A percentile compares a stretch with the other conserved stretches of the same genome.
Evolutionary conservation across 2,113 vertebrate species (phyloP).

Genomic region (Chauna torquata): DNA sequence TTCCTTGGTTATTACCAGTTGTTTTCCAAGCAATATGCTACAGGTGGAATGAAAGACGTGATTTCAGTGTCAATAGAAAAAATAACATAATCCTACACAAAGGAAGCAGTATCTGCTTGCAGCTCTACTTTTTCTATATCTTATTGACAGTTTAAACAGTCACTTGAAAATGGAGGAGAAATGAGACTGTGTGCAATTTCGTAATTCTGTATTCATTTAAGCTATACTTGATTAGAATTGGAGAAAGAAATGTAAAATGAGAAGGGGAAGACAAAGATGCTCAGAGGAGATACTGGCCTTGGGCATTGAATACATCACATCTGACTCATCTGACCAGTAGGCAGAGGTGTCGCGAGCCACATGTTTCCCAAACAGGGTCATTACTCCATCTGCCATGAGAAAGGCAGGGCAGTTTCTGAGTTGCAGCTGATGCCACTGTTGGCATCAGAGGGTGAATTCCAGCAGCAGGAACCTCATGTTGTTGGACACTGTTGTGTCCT

Average conservation of each 20-base stretch:
- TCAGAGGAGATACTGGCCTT: slow-evolving; percentile 4
- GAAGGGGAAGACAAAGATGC: background rate
- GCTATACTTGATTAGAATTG: background rate
- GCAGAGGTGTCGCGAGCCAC: background rate
- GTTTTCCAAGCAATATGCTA: background rate
- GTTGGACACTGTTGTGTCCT: background rate
- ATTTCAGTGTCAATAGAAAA: background rate
- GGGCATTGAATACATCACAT: background rate
- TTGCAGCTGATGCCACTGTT: background rate
- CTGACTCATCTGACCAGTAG: slow-evolving; percentile 20
- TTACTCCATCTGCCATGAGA: background rate
- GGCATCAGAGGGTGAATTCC: background rate
- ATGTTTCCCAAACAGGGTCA: background rate
- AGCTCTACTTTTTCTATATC: background rate
- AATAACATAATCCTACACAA: fast-evolving
- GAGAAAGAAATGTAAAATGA: background rate
- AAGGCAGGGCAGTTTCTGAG: background rate
- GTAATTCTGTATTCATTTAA: background rate
- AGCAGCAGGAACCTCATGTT: background rate
- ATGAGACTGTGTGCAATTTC: background rate
- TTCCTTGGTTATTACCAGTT: background rate
- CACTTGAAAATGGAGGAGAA: background rate
- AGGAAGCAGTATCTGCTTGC: background rate
- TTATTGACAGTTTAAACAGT: background rate
- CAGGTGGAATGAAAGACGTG: background rate